Conservation (phyloP, 2,113 vertebrate genomes). For the Neolamprologus cancellatus region DNA sequence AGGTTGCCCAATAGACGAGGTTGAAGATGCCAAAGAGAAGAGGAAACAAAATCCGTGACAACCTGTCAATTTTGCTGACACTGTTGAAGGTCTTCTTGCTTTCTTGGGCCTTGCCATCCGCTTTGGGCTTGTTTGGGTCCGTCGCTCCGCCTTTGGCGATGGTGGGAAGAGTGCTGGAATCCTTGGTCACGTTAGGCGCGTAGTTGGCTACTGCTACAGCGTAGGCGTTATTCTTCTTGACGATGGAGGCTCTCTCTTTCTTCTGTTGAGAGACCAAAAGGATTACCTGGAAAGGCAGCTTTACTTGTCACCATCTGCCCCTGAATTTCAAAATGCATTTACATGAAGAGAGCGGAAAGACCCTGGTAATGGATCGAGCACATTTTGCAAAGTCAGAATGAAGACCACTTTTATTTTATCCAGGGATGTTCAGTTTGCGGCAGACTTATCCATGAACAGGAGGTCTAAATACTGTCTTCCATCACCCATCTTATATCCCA, state of each 20-base stretch:
- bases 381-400: neutral
- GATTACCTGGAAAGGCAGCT: neutral
- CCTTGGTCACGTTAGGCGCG: conserved; percentile 93
- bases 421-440: neutral
- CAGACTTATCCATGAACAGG: neutral
- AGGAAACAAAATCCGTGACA: conserved; percentile 97
- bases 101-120: conserved; percentile 82
- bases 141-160: conserved; percentile 87
- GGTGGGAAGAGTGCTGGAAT: conserved; percentile 87
- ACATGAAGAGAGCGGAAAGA: neutral
- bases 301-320: neutral
- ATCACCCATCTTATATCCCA: neutral
- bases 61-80: conserved; percentile 98
- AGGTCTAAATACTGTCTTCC: neutral
- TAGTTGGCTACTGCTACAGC: conserved; percentile 98
- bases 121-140: conserved; percentile 84
- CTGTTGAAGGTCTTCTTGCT: conserved; percentile 99
- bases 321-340: neutral
- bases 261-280: conserved; percentile 76
- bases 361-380: neutral
- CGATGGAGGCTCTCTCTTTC: conserved; percentile 90
- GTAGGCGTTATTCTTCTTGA: conserved; percentile 98
- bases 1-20: conserved; percentile 98
- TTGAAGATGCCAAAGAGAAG: conserved; percentile 95
- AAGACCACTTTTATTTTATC: neutral